Evolutionary conservation across 2,888 invertebrate genomes (phyloP).

Genomic region (Drosophila emarginata): DNA sequence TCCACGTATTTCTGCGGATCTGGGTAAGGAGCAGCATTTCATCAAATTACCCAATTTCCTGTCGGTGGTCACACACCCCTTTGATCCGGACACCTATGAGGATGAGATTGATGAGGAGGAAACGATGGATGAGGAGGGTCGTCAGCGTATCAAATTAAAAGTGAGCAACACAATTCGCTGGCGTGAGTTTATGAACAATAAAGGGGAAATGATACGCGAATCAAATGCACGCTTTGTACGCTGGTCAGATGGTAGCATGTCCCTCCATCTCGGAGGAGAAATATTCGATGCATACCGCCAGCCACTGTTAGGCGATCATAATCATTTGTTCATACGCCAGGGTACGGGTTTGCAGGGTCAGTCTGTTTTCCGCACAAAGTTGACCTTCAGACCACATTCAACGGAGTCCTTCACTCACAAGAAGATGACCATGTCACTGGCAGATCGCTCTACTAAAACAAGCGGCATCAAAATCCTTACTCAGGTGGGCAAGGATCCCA

Average conservation of each 20-base stretch:
- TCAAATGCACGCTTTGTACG: slow-evolving; percentile 97
- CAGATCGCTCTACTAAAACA: slow-evolving; percentile 96
- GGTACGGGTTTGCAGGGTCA: slow-evolving; percentile 99
- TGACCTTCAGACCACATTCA: slow-evolving; percentile 98
- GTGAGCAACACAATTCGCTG: slow-evolving; percentile 99
- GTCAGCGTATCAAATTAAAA: slow-evolving; percentile 91
- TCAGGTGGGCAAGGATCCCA: slow-evolving; percentile 91
- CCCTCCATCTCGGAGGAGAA: slow-evolving; percentile 97
- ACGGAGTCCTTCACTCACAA: slow-evolving; percentile 99
- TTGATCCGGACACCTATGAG: slow-evolving; percentile 96
- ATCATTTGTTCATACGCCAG: slow-evolving; percentile 98
- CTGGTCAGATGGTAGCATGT: slow-evolving; percentile 99
- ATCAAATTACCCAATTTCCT: slow-evolving; percentile 99
- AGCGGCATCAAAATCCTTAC: slow-evolving; percentile 97
- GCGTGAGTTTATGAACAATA: slow-evolving; percentile 92
- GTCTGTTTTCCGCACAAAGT: slow-evolving; percentile 97
- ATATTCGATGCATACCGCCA: slow-evolving; percentile 99
- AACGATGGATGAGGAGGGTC: slow-evolving; percentile 98
- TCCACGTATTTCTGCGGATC: slow-evolving; percentile 95
- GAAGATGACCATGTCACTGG: slow-evolving; percentile 98
- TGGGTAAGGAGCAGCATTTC: slow-evolving; percentile 96
- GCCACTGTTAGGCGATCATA: slow-evolving; percentile 96
- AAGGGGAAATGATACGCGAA: slow-evolving; percentile 91
- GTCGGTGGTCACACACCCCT: slow-evolving; percentile 98
- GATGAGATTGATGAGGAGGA: slow-evolving; percentile 99